Percentiles rank a stretch among this genome's conserved stretches.
Evolutionary conservation across 2,113 vertebrate genomes (phyloP).

Genomic region (Sorex araneus): DNA sequence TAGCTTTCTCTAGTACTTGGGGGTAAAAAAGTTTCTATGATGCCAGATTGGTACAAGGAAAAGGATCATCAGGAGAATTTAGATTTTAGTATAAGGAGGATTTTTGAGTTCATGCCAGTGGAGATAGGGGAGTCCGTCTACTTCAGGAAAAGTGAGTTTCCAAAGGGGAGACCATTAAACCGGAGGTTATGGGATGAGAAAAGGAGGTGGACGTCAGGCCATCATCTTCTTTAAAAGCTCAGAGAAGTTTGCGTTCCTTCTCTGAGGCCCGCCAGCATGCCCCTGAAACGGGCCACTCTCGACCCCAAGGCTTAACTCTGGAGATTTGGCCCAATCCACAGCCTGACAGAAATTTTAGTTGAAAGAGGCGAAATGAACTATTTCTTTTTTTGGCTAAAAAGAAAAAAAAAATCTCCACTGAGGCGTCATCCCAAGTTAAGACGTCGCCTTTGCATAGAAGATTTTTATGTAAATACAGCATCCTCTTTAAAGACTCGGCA

Average conservation of each 20-base stretch:
- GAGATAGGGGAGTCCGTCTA: conserved; percentile 83
- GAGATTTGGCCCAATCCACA: background rate
- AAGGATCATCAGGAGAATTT: conserved; percentile 90
- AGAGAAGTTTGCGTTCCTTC: conserved; percentile 68
- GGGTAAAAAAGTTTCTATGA: conserved; percentile 82
- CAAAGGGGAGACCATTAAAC: conserved; percentile 88
- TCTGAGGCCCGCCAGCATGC: conserved; percentile 39
- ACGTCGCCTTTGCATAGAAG: background rate
- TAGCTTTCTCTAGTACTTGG: conserved; percentile 73
- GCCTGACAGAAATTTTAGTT: conserved; percentile 60
- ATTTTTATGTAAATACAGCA: background rate
- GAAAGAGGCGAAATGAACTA: conserved; percentile 79
- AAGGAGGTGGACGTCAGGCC: conserved; percentile 89
- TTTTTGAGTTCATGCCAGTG: conserved; percentile 90
- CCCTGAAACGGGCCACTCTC: conserved; percentile 17
- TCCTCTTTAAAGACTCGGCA: background rate
- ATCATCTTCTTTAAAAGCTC: conserved; percentile 83
- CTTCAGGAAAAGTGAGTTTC: conserved; percentile 90
- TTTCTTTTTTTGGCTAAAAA: conserved; percentile 73
- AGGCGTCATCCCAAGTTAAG: conserved; percentile 60
- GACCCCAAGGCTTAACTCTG: conserved; percentile 19
- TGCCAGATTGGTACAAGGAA: conserved; percentile 93
- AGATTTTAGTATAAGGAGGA: conserved; percentile 93
- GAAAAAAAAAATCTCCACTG: conserved; percentile 47
- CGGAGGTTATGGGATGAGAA: conserved; percentile 86